These are phyloP conservation scores for Brachionus rotundiformis DNA, from an alignment of 1,140 invertebrate genomes.

Conservation along the genomic window DNA sequence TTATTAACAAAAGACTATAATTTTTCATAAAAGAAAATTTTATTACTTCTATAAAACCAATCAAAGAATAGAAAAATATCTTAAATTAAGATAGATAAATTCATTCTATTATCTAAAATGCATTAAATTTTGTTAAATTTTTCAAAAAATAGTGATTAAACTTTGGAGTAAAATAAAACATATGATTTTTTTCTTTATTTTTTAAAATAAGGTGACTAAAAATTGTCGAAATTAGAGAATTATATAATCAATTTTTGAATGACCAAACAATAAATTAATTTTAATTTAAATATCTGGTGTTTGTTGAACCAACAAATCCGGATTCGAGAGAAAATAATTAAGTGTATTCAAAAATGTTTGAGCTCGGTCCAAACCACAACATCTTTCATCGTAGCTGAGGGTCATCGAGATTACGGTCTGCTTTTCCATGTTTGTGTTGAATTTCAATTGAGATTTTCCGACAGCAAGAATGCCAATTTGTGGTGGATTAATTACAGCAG, in stretches of 20 bases:
- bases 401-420: conserved; percentile 28
- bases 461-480: conserved; percentile 63
- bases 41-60: no score
- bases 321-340: conserved; percentile 38
- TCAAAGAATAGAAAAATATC: no score
- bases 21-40: no score
- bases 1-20: no score
- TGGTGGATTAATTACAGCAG: conserved; percentile 73
- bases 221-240: neutral
- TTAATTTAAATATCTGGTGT: neutral
- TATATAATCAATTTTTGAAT: neutral
- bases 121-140: no score
- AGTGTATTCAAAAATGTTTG: conserved; percentile 30
- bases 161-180: no score
- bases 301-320: conserved; percentile 26
- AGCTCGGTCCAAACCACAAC: conserved; percentile 15
- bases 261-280: neutral
- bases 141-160: no score
- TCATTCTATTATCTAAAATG: no score
- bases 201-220: neutral
- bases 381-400: conserved; percentile 42
- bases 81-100: no score
- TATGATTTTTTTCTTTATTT: neutral
- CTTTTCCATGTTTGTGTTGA: conserved; percentile 31
- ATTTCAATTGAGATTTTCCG: conserved; percentile 28